Evolutionary conservation across 2,797 vertebrate species (phyloP).

Genomic region (Pantherophis vulpinus): DNA sequence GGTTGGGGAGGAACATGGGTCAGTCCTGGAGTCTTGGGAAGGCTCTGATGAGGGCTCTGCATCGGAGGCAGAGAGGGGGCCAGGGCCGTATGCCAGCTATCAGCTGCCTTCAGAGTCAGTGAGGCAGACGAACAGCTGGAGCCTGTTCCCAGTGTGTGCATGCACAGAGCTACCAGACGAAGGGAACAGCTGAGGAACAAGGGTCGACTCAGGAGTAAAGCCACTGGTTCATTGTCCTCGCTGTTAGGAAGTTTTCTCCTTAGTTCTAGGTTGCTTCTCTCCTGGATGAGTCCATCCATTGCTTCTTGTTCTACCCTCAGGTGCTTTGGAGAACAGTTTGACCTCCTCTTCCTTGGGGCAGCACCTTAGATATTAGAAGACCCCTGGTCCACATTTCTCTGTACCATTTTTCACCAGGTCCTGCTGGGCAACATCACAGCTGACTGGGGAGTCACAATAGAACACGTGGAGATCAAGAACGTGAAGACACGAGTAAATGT

Average conservation of each 20-base stretch:
- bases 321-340: neutral
- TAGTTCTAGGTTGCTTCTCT: neutral
- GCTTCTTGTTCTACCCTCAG: neutral
- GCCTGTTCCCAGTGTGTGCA: too few relatives aligned
- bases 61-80: too few relatives aligned
- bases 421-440: constrained; percentile 88
- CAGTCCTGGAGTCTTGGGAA: too few relatives aligned
- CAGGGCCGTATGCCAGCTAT: too few relatives aligned
- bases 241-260: neutral
- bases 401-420: constrained; percentile 61
- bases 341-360: neutral
- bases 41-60: too few relatives aligned
- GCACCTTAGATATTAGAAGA: neutral
- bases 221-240: neutral
- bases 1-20: too few relatives aligned
- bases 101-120: too few relatives aligned
- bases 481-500: constrained; percentile 96
- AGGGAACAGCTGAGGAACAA: too few relatives aligned
- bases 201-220: too few relatives aligned
- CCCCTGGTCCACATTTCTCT: neutral
- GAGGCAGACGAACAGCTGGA: too few relatives aligned
- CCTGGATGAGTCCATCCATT: neutral
- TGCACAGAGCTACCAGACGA: too few relatives aligned
- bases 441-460: constrained; percentile 94
- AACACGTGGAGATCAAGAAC: constrained; percentile 96